These are phyloP conservation scores for Erebia palarica DNA, from an alignment of 2,888 invertebrate species.

Conservation along the genomic window DNA sequence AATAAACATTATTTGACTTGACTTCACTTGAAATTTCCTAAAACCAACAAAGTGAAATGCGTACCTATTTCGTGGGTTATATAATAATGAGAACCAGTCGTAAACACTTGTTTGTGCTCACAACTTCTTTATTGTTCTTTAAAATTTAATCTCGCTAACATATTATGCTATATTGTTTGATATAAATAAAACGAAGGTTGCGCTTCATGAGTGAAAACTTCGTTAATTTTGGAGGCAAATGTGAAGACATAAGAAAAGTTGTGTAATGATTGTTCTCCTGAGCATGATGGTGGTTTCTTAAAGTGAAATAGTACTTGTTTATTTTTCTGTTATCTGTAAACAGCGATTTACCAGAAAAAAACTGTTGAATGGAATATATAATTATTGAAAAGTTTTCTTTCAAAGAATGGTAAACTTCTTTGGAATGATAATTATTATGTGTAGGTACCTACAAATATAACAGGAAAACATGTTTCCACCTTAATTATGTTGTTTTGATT, in stretches of 20 bases:
- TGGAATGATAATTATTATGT: too few species aligned
- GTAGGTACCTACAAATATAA: too few species aligned
- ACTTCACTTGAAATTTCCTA: too few species aligned
- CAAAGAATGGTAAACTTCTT: not conserved
- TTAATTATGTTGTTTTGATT: too few species aligned
- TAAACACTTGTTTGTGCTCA: constrained; percentile 20
- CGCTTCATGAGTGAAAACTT: constrained; percentile 25
- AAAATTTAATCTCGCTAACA: constrained; percentile 28
- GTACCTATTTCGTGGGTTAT: not conserved
- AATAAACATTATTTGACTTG: too few species aligned
- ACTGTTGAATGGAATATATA: not conserved
- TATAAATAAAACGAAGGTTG: constrained; percentile 26
- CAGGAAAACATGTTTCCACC: too few species aligned
- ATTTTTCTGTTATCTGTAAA: not conserved
- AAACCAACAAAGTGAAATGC: constrained; percentile 1
- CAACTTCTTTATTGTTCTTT: constrained; percentile 29
- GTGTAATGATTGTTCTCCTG: constrained; percentile 20
- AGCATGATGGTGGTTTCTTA: constrained; percentile 11
- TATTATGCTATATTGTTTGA: constrained; percentile 21
- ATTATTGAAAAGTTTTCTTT: not conserved
- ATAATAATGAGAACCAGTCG: constrained; percentile 16
- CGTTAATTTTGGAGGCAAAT: constrained; percentile 33
- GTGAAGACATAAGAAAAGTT: constrained; percentile 21
- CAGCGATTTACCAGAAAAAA: constrained; percentile 10
- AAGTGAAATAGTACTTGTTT: constrained; percentile 1